Conservation (phyloP, 2,797 vertebrate species). For the Alectoris magna region DNA sequence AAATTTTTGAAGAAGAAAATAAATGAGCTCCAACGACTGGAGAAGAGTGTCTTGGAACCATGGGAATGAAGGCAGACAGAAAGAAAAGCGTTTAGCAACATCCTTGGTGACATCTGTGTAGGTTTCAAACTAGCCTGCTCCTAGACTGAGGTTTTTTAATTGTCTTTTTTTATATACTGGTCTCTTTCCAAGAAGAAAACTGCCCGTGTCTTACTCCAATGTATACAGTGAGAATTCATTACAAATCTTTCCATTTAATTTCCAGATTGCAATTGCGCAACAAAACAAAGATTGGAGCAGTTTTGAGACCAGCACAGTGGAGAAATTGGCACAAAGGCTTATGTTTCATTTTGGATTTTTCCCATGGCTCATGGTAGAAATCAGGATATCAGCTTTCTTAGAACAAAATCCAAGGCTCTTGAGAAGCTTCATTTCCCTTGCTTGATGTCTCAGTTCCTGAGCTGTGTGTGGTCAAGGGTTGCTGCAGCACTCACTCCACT, state of each 20-base stretch:
- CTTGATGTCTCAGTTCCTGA: slow-evolving; percentile 10
- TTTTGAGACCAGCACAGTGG: fast-evolving
- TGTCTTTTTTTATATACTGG: slow-evolving; percentile 6
- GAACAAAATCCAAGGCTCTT: slow-evolving; percentile 20
- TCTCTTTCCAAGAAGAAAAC: slow-evolving; percentile 38
- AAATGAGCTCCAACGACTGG: neutral
- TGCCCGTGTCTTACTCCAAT: neutral
- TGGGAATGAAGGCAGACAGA: neutral
- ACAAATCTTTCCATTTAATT: neutral
- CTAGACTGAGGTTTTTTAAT: slow-evolving; percentile 18
- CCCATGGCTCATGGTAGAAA: neutral
- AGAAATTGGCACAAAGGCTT: neutral
- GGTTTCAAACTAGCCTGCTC: slow-evolving; percentile 2
- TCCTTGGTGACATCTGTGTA: slow-evolving; percentile 1
- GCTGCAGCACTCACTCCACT: neutral
- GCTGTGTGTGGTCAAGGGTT: slow-evolving; percentile 8
- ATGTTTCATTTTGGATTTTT: slow-evolving; percentile 31
- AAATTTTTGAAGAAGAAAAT: neutral
- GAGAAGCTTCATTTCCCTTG: neutral
- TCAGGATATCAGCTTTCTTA: slow-evolving; percentile 8
- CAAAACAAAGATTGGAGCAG: neutral
- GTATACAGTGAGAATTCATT: neutral
- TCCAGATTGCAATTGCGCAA: neutral
- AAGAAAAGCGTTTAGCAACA: neutral
- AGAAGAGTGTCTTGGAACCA: slow-evolving; percentile 6